A percentile compares a stretch with the other conserved stretches of the same genome.
Conservation (phyloP, 2,888 invertebrate species). For the Aquatica leii region DNA sequence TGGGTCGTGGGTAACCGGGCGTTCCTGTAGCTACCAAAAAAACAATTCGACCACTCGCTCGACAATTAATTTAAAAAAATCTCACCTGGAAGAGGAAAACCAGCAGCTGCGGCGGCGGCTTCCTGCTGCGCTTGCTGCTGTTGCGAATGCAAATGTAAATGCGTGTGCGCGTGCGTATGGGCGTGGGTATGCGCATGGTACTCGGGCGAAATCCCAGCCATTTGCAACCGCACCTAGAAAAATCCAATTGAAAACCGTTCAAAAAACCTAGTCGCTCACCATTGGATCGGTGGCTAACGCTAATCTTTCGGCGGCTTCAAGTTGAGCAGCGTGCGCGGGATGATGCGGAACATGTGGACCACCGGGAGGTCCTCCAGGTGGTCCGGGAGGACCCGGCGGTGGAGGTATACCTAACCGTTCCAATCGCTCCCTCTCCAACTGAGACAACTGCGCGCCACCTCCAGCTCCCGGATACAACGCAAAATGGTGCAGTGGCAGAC, state of each 20-base stretch:
- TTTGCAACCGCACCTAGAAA: constrained; percentile 77
- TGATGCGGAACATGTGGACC: constrained; percentile 67
- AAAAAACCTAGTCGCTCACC: constrained; percentile 62
- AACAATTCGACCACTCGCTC: constrained; percentile 10
- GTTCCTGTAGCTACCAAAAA: constrained; percentile 64
- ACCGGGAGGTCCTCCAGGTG: constrained; percentile 64
- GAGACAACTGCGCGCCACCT: constrained; percentile 71
- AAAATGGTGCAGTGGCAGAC: constrained; percentile 74
- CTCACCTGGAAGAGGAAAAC: constrained; percentile 68
- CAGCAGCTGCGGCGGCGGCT: constrained; percentile 61
- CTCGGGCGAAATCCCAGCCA: constrained; percentile 89
- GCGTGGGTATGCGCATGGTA: constrained; percentile 94
- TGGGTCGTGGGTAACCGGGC: constrained; percentile 69
- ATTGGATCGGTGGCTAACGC: constrained; percentile 91
- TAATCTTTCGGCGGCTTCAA: constrained; percentile 79
- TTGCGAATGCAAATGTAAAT: constrained; percentile 83
- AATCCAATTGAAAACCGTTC: neutral
- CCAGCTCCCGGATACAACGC: constrained; percentile 79
- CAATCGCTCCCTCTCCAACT: constrained; percentile 86
- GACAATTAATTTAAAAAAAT: no score
- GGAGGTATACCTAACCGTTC: constrained; percentile 83
- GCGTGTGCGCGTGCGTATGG: constrained; percentile 90
- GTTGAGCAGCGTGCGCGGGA: constrained; percentile 64
- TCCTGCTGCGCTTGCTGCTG: constrained; percentile 83
- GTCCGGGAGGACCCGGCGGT: constrained; percentile 65